Conservation (phyloP, 2,888 invertebrate genomes). For the Phengaris alcon region DNA sequence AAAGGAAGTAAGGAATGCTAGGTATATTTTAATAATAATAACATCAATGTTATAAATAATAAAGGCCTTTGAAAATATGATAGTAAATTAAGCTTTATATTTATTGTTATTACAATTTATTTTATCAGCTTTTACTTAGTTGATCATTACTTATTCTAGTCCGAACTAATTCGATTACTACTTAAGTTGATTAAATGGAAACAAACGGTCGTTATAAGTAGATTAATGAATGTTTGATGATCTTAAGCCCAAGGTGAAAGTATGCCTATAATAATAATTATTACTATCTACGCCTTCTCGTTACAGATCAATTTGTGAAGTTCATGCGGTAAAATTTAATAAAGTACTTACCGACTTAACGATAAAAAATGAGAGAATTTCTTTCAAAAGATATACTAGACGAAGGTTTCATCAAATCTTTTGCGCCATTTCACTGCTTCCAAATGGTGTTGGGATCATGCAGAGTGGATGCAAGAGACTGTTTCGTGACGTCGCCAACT, state of each 20-base stretch:
- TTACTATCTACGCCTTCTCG: too few relatives aligned
- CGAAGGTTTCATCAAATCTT: conserved; percentile 47
- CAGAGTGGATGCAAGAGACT: conserved; percentile 50
- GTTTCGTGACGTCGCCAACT: conserved; percentile 51
- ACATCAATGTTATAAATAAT: neutral
- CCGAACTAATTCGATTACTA: neutral
- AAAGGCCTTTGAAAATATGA: neutral
- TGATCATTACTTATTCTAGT: neutral
- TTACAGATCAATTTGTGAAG: conserved; percentile 30
- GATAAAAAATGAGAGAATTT: conserved; percentile 46
- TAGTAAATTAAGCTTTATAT: too few relatives aligned
- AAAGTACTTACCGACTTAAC: neutral
- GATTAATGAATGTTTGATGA: neutral
- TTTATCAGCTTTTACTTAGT: neutral
- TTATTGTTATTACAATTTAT: too few relatives aligned
- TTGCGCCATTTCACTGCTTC: conserved; percentile 43
- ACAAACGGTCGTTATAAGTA: neutral
- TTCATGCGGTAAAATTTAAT: neutral
- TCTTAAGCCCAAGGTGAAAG: neutral
- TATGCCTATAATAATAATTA: neutral
- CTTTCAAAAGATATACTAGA: conserved; percentile 55
- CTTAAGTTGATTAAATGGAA: neutral
- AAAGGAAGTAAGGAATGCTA: neutral
- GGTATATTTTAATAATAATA: neutral
- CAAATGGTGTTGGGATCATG: conserved; percentile 52